These are phyloP conservation scores for Uloborus plumipes DNA, from an alignment of 2,888 invertebrate species.

Conservation along the genomic window DNA sequence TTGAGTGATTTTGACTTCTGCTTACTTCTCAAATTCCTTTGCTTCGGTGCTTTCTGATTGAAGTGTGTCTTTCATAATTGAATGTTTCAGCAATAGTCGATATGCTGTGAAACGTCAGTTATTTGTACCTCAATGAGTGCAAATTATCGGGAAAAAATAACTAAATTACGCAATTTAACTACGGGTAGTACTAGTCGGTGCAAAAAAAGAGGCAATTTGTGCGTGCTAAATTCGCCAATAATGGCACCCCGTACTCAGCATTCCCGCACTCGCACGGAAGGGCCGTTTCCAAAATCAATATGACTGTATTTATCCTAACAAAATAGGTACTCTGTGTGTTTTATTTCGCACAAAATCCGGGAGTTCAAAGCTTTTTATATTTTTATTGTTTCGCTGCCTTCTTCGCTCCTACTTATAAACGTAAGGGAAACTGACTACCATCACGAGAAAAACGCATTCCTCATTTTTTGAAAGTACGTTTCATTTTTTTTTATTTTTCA, in stretches of 20 bases:
- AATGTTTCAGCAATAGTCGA: no score
- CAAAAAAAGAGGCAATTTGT: no score
- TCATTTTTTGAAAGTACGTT: conserved; percentile 2
- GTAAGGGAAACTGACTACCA: not conserved
- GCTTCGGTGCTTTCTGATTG: no score
- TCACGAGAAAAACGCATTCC: conserved; percentile 6
- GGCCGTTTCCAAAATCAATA: not conserved
- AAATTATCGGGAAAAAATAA: no score
- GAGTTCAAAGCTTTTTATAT: not conserved
- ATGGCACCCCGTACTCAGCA: not conserved
- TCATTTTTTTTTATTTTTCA: conserved; percentile 2
- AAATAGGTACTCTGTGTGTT: conserved; percentile 6
- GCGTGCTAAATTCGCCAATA: not conserved
- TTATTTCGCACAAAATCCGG: conserved; percentile 2
- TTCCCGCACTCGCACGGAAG: not conserved
- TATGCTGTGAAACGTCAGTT: no score
- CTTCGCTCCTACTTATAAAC: not conserved
- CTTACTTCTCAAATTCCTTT: no score
- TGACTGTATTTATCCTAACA: not conserved
- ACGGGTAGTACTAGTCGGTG: no score
- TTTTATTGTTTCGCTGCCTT: no score
- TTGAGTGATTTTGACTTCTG: no score
- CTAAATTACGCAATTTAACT: no score
- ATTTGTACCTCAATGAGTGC: no score
- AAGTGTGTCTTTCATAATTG: no score